phyloP scores from a whole-genome alignment of 2,888 invertebrate species.

The Sesia bembeciformis region DNA sequence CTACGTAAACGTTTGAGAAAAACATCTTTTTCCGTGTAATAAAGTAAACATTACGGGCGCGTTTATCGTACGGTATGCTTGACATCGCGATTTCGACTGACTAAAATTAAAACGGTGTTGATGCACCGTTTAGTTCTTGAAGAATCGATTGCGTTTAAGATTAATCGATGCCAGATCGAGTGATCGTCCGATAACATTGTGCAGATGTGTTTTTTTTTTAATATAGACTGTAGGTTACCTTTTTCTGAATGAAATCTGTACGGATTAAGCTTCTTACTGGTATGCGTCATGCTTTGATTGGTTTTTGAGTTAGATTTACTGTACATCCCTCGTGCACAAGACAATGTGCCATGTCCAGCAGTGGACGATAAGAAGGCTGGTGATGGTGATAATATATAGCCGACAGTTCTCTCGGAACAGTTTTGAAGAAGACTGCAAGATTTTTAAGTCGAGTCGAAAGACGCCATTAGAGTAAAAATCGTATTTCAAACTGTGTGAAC shows the following conservation, averaged over 20 bases:
- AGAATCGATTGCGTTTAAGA: not conserved
- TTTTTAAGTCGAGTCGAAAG: too few relatives aligned
- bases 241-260: not conserved
- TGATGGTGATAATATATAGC: too few relatives aligned
- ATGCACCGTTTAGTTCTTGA: not conserved
- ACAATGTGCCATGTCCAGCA: too few relatives aligned
- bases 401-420: too few relatives aligned
- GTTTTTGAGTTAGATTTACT: too few relatives aligned
- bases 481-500: too few relatives aligned
- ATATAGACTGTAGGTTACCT: not conserved
- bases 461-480: too few relatives aligned
- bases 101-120: not conserved
- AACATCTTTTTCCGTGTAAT: not conserved
- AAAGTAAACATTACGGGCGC: not conserved
- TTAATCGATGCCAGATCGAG: not conserved
- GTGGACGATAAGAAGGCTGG: too few relatives aligned
- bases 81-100: not conserved
- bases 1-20: not conserved
- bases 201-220: not conserved
- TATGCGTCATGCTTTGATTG: too few relatives aligned
- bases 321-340: too few relatives aligned
- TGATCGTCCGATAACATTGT: not conserved
- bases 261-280: too few relatives aligned
- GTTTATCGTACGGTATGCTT: not conserved
- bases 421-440: too few relatives aligned